A percentile compares a stretch with the other conserved stretches of the same genome.
Conservation (phyloP, 2,888 invertebrate genomes). For the Drosophila subsilvestris region DNA sequence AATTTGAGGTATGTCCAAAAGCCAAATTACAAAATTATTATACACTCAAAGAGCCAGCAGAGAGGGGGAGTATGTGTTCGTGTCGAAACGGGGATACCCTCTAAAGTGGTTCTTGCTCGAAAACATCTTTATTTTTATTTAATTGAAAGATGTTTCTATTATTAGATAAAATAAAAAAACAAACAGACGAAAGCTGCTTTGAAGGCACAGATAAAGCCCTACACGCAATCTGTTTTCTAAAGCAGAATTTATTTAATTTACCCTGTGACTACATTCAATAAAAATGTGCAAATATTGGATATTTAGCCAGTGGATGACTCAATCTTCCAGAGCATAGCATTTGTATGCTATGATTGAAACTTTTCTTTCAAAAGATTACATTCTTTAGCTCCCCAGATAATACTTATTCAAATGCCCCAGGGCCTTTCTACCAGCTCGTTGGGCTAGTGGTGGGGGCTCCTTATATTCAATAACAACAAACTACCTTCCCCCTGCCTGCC, state of each 20-base stretch:
- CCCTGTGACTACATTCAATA: background rate
- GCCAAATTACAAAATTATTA: constrained; percentile 69
- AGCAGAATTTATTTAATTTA: too few relatives aligned
- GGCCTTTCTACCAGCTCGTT: background rate
- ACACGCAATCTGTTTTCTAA: too few relatives aligned
- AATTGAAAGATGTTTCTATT: background rate
- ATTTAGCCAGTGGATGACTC: background rate
- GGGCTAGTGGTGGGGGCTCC: background rate
- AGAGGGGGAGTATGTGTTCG: background rate
- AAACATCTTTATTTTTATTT: background rate
- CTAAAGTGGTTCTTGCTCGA: background rate
- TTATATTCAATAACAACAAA: background rate
- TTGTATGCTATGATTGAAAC: background rate
- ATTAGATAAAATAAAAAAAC: too few relatives aligned
- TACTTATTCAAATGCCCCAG: background rate
- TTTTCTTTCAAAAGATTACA: background rate
- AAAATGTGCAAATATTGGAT: background rate
- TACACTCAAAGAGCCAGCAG: constrained; percentile 53
- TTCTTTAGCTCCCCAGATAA: background rate
- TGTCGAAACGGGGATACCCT: constrained; percentile 12
- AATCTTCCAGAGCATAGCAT: background rate
- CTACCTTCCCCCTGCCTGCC: background rate
- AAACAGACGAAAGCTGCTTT: background rate
- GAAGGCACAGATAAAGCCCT: background rate
- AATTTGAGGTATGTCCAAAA: constrained; percentile 60